Evolutionary conservation across 92 coral and sea anemone species (phyloP), one percentile per base, ranked within the genome.

Genomic region (Actinostola sp.): DNA sequence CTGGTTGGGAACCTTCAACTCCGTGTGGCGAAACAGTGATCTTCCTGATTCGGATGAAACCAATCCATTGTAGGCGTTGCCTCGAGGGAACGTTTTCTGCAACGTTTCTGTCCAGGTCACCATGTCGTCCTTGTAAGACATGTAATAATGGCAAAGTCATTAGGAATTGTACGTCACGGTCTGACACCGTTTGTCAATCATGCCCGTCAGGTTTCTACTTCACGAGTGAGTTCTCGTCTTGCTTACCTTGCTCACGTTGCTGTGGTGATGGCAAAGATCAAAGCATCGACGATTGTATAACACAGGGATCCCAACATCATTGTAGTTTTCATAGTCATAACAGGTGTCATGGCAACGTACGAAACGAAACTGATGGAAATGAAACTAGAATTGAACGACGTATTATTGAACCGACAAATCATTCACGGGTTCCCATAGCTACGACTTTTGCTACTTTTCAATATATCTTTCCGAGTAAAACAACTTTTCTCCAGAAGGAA

Each of bases 201-300:
- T 82, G 87, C 32, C 45, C n/a, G 12, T 1, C 28, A 67, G 87
- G 77, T 0, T 75, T 57, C 28, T 82, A 74, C 42, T 41, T 35
- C 50, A 32, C 39, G 8, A 24, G 33, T 30, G 77, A 44, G 6
- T 1, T 17, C 32, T 19, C 16, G 0, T 41, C 52, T 21, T 90
- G 96, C 27, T 76, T 79, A 31, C 75, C 86, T 15, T 90, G 96
- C 48, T 82, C 92, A 6, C 67, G 44, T 41, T 90, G 96, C 66
- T 90, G 96, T 72, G 82, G 75, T 36, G 88, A 81, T 54, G 56
- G 57, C 0, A 35, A 67, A 8, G 92, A 87, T 71, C 60, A 64
- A 15, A 71, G 12, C 4, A 56, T 73, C 17, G 35, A 66, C 17
- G 86, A 75, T 51, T 90, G 96, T 66, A 54, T 54, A 0, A 63